Evolutionary conservation across 2,113 vertebrate species (phyloP), one percentile per base, ranked within the genome.

Genomic region (Phaetusa simplex): DNA sequence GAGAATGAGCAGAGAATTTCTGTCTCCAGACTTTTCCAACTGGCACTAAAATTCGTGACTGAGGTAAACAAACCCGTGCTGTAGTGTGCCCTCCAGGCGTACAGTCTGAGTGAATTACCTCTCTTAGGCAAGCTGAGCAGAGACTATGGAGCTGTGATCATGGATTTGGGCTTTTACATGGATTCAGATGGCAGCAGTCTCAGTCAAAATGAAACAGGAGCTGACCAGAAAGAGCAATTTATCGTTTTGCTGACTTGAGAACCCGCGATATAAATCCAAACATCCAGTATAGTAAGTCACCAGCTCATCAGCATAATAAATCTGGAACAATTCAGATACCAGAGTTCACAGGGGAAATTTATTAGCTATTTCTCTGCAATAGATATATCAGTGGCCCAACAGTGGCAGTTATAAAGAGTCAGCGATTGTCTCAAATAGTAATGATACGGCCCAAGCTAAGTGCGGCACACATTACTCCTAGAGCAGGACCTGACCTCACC

Each of bases 391-490:
- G 38, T 36, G 32, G 29, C 59, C 86, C 50, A 59, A 9, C 15
- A 58, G 34, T 22, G n/a, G 22, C 30, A 88, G 42, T 55, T 72
- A 17, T 16, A 45, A 56, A 45, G 13, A 52, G 22, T 67, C 53
- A 53, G 20, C 12, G 13, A 66, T 70, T 55, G 29, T 52, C 50
- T 73, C 56, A 81, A 34, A 59, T 2, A 90, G 23, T 24, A 50
- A 29, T 26, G 43, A 12, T 3, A 6, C 13, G 34, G 8, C 12
- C 52, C 53, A 50, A 36, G 42, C 38, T 43, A 50, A 88, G 29
- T 2, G 2, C 1, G 2, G 10, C 14, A 43, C 10, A 2, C 8
- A 4, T 43, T n/a, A 11, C 14, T 55, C 15, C 29, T 76, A 13
- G 47, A 61, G 29, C 72, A 86, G 65, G 11, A 70, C n/a, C 58